A percentile compares a stretch with the other conserved stretches of the same genome.
Conservation (phyloP, 30 jellyfish, hydroid and myxozoan species). For the Aurelia sp. region DNA sequence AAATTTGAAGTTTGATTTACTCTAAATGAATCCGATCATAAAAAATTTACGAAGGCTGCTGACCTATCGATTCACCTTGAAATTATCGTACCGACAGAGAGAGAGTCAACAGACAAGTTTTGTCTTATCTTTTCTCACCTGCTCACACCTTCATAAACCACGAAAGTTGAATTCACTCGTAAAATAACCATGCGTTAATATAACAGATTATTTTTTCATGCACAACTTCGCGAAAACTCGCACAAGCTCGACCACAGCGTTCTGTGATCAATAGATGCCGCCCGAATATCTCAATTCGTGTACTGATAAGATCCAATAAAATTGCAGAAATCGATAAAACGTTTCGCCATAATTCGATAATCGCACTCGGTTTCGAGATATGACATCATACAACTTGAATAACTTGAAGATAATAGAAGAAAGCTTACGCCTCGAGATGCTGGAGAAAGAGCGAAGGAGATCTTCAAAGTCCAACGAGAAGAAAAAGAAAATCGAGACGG, state of each 20-base stretch:
- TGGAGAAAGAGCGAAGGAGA: conserved; percentile 62
- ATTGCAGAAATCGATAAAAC: conserved; percentile 36
- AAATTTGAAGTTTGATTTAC: too few species aligned
- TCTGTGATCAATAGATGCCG: conserved; percentile 35
- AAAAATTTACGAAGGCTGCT: too few species aligned
- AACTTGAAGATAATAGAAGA: conserved; percentile 60
- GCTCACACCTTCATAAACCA: conserved; percentile 20
- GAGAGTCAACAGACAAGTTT: conserved; percentile 30
- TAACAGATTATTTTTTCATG: conserved; percentile 22
- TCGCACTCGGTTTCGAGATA: conserved; percentile 41
- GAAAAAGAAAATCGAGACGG: conserved; percentile 44
- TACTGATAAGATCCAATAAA: conserved; percentile 48
- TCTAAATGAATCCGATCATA: too few species aligned
- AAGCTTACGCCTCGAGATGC: conserved; percentile 60
- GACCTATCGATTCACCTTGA: too few species aligned
- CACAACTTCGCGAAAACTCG: conserved; percentile 17
- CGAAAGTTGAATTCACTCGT: conserved; percentile 27
- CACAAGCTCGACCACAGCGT: conserved; percentile 38
- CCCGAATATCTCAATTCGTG: conserved; percentile 42
- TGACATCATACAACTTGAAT: conserved; percentile 76
- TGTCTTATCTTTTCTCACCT: conserved; percentile 24
- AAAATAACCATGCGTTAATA: conserved; percentile 13
- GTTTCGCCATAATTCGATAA: conserved; percentile 41
- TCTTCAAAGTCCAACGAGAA: conserved; percentile 25
- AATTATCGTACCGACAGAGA: neutral